Percentiles rank a stretch among this genome's conserved stretches.
Evolutionary conservation across 2,113 vertebrate genomes (phyloP).

Genomic region (Oncorhynchus keta): DNA sequence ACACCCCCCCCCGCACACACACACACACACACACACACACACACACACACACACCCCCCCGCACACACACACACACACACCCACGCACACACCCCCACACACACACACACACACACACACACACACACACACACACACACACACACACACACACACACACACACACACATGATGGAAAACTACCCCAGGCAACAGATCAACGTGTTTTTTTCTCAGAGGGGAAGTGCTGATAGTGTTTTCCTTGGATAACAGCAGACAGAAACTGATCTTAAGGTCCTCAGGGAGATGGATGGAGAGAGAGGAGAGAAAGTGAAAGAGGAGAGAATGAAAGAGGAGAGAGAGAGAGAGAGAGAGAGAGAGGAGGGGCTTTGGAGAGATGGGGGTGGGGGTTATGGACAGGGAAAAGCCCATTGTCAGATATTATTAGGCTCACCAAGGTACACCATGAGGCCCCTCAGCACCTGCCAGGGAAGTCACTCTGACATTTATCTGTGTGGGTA

Average conservation of each 20-base stretch:
- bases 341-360: neutral
- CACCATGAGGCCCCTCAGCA: conserved; percentile 46
- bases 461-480: conserved; percentile 45
- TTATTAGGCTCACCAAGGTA: conserved; percentile 54
- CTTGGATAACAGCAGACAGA: conserved; percentile 30
- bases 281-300: neutral
- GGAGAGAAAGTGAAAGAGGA: neutral
- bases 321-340: no score
- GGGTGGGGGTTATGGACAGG: neutral
- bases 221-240: conserved; percentile 29
- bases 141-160: no score
- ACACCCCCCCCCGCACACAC: no score
- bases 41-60: no score
- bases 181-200: conserved; percentile 37
- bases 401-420: conserved; percentile 67
- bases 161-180: conserved; percentile 24
- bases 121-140: no score
- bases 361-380: conserved; percentile 2
- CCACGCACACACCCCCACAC: no score
- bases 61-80: no score
- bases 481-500: conserved; percentile 53
- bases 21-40: no score
- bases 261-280: neutral
- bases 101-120: no score
- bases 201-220: neutral